These are phyloP conservation scores for Antheraea assamensis DNA, from an alignment of 2,888 invertebrate species.

Conservation along the genomic window DNA sequence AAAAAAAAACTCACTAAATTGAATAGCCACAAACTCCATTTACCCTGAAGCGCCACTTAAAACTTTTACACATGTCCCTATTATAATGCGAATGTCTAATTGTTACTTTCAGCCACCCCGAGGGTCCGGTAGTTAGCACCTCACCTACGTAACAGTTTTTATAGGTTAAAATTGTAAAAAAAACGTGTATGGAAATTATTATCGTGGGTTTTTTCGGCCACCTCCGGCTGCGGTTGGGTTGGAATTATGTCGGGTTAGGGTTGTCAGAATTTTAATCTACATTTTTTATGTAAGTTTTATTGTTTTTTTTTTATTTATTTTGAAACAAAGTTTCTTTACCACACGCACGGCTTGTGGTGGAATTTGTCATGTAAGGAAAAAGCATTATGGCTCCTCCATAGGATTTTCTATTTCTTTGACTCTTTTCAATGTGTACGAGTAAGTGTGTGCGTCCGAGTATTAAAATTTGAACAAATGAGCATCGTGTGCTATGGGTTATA, in stretches of 20 bases:
- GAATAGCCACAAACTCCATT: slow-evolving; percentile 44
- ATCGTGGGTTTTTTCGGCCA: slow-evolving; percentile 43
- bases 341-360: too few relatives aligned
- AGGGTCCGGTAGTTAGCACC: slow-evolving; percentile 68
- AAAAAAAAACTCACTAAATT: slow-evolving; percentile 38
- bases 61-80: slow-evolving; percentile 64
- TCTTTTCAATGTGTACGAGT: too few relatives aligned
- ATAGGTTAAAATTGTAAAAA: slow-evolving; percentile 32
- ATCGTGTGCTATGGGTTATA: too few relatives aligned
- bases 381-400: too few relatives aligned
- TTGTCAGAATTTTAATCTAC: slow-evolving; percentile 29
- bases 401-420: too few relatives aligned
- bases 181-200: slow-evolving; percentile 35
- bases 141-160: slow-evolving; percentile 41
- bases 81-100: slow-evolving; percentile 54
- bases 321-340: too few relatives aligned
- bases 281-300: slow-evolving; percentile 7
- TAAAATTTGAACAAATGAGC: too few relatives aligned
- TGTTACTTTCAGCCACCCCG: slow-evolving; percentile 49
- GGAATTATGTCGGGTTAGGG: slow-evolving; percentile 44
- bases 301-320: too few relatives aligned
- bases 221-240: slow-evolving; percentile 44
- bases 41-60: slow-evolving; percentile 67
- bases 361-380: too few relatives aligned
- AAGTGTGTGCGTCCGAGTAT: too few relatives aligned